phyloP scores from a whole-genome alignment of 2,888 invertebrate species.

The Taphrorychus bicolor region DNA sequence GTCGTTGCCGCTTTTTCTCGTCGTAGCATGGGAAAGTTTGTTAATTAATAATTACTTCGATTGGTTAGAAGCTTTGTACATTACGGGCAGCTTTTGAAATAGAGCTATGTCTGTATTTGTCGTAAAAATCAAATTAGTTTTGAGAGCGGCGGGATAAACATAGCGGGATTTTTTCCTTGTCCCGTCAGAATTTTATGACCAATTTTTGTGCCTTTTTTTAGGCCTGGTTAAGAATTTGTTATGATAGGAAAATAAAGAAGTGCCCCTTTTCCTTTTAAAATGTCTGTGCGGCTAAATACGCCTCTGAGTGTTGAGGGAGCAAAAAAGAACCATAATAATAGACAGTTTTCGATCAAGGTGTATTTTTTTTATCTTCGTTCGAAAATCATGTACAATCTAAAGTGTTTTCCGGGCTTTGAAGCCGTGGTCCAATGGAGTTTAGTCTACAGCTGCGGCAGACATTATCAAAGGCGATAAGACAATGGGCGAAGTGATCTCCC shows the following conservation, averaged over 20 bases:
- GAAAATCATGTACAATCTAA: no score
- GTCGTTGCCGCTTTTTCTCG: neutral
- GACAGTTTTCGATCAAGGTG: no score
- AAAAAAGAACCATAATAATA: no score
- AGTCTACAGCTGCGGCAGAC: no score
- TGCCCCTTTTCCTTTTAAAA: neutral
- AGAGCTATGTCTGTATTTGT: neutral
- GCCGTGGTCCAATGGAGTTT: no score
- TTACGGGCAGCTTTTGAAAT: neutral
- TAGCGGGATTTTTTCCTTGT: neutral
- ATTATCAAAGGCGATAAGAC: no score
- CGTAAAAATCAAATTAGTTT: neutral
- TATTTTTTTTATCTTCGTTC: no score
- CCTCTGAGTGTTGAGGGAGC: no score
- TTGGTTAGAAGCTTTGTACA: neutral
- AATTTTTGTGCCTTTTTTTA: conserved; percentile 60
- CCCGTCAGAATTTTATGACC: conserved; percentile 50
- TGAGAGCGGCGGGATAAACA: neutral
- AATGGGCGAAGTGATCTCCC: no score
- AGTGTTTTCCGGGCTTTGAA: no score
- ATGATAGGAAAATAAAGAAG: neutral
- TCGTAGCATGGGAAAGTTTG: neutral
- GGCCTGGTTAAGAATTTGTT: conserved; percentile 50
- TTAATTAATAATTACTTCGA: neutral
- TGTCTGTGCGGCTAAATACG: neutral